A percentile compares a stretch with the other conserved stretches of the same genome.
Evolutionary conservation across 1,140 invertebrate genomes (phyloP).

Genomic region (Streblospio benedicti): DNA sequence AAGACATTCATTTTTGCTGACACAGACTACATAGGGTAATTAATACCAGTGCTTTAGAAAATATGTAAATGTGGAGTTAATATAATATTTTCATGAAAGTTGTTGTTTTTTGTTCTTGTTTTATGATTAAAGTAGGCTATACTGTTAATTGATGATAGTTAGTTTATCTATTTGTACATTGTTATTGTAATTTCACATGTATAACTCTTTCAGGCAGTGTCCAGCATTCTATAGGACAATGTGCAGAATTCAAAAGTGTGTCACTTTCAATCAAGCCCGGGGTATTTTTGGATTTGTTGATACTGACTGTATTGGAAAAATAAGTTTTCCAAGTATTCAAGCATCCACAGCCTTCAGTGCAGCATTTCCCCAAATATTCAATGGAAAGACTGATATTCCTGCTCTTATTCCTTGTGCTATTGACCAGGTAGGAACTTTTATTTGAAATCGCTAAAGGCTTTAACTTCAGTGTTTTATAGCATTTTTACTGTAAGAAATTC

Average conservation of each 20-base stretch:
- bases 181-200: neutral
- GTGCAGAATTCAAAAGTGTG: slow-evolving; percentile 78
- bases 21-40: slow-evolving; percentile 84
- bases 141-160: too few relatives aligned
- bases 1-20: slow-evolving; percentile 98
- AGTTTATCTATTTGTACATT: neutral
- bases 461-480: neutral
- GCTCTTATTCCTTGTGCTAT: slow-evolving; percentile 98
- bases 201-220: slow-evolving; percentile 52
- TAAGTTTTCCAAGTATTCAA: slow-evolving; percentile 91
- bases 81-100: neutral
- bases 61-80: neutral
- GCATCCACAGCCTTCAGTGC: slow-evolving; percentile 88
- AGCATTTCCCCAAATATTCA: slow-evolving; percentile 93
- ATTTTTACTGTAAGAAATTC: too few relatives aligned
- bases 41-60: neutral
- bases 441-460: neutral
- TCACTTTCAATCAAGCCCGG: slow-evolving; percentile 86
- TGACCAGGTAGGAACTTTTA: slow-evolving; percentile 64
- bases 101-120: neutral
- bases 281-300: slow-evolving; percentile 97
- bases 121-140: slow-evolving; percentile 1
- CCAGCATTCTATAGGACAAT: slow-evolving; percentile 88
- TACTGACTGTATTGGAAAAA: slow-evolving; percentile 90
- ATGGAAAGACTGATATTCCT: slow-evolving; percentile 63